Evolutionary conservation across 2,113 vertebrate genomes (phyloP).

Genomic region (Lycocorax pyrrhopterus): DNA sequence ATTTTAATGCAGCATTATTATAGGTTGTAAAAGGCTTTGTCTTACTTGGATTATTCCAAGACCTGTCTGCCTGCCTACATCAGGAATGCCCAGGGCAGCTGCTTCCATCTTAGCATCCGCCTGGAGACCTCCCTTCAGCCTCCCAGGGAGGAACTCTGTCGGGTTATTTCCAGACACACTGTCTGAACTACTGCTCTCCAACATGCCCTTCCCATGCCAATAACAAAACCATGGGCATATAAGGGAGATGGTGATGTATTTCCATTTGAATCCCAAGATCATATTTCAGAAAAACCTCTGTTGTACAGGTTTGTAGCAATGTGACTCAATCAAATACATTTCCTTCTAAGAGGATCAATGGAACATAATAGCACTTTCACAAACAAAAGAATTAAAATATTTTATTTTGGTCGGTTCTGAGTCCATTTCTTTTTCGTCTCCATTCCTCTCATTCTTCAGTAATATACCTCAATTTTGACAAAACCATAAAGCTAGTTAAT

Average conservation of each 20-base stretch:
- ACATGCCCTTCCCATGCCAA: neutral
- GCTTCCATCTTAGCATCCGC: rapidly evolving
- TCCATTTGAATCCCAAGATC: neutral
- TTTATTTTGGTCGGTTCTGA: neutral
- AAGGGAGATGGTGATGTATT: neutral
- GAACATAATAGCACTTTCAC: neutral
- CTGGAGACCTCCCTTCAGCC: neutral
- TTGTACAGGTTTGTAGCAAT: neutral
- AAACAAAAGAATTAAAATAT: neutral
- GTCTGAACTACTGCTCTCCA: neutral
- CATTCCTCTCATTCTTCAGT: neutral
- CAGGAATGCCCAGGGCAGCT: neutral
- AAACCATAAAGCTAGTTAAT: neutral
- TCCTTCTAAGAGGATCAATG: neutral
- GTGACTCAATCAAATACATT: neutral
- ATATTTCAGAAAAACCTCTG: neutral
- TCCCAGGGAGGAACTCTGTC: neutral
- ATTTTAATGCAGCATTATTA: neutral
- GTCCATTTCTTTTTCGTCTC: neutral
- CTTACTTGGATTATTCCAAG: neutral
- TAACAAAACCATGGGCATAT: neutral
- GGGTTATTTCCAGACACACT: neutral
- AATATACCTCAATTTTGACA: neutral
- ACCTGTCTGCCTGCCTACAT: neutral
- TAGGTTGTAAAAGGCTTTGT: neutral